phyloP scores from a whole-genome alignment of 1,140 invertebrate genomes.

The Drosophila rufa region DNA sequence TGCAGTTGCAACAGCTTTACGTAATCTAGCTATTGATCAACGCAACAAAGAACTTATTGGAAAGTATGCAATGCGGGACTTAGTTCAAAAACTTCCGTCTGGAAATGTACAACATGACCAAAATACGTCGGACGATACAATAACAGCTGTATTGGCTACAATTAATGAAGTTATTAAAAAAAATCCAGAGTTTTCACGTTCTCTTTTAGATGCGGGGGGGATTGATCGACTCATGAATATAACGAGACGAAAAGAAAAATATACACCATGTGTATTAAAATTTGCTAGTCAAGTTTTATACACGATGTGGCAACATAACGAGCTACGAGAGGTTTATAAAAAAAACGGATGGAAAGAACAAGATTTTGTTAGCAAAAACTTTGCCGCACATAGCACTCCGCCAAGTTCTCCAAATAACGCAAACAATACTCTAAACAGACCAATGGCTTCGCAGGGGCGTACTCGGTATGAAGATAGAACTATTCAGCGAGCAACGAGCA shows the following conservation, averaged over 20 bases:
- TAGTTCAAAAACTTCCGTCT: slow-evolving; percentile 97
- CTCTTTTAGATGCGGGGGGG: slow-evolving; percentile 95
- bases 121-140: slow-evolving; percentile 98
- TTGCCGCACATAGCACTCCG: slow-evolving; percentile 85
- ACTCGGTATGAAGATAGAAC: slow-evolving; percentile 96
- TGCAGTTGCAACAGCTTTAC: slow-evolving; percentile 97
- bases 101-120: slow-evolving; percentile 95
- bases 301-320: slow-evolving; percentile 99
- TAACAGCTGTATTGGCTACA: slow-evolving; percentile 98
- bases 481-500: slow-evolving; percentile 88
- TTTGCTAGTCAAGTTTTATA: slow-evolving; percentile 98
- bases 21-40: slow-evolving; percentile 98
- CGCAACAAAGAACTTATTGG: slow-evolving; percentile 98
- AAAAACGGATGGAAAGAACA: slow-evolving; percentile 98
- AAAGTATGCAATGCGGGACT: slow-evolving; percentile 99
- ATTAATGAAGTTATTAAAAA: slow-evolving; percentile 99
- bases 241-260: slow-evolving; percentile 94
- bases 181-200: slow-evolving; percentile 97
- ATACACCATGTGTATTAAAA: slow-evolving; percentile 96
- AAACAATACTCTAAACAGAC: slow-evolving; percentile 96
- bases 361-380: slow-evolving; percentile 91
- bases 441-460: slow-evolving; percentile 97
- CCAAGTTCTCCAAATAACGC: slow-evolving; percentile 95
- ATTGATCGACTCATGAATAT: slow-evolving; percentile 96
- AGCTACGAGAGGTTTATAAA: slow-evolving; percentile 97